Base-by-base conservation (phyloP, 2,888 invertebrate genomes). In the Dolichopus griseipennis region DNA sequence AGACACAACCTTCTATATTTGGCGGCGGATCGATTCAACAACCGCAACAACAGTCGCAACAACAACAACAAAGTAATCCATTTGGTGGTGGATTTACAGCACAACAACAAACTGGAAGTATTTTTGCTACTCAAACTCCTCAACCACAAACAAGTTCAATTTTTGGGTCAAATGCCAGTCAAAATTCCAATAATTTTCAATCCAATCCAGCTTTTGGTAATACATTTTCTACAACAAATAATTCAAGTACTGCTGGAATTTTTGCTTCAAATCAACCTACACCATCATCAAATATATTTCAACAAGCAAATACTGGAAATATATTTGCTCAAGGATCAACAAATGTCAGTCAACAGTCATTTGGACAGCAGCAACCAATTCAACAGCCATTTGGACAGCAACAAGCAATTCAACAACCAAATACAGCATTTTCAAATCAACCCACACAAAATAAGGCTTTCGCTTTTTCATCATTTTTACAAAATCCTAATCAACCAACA, bases 101-200 rank as follows among this genome's bases (percentile, higher is more conserved):
- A 1, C 65, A 20, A 10, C 65, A 73, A 65, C 65, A 73, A 65
- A 66, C 63, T 64, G 65, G 71, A 73, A 62, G 62, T 73, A 6
- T 77, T 75, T 74, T 72, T 65, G 68, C 8, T 18, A 34, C 15
- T 15, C 66, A 63, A 61, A 18, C 22, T 62, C 41, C 22, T 62
- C 41, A 21, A 22, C 65, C 43, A 12, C 66, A n/a, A 65, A 61
- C 62, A 0, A 73, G 68, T 70, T 73, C 76, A 1, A 68, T 77
- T 20, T 78, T 78, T 69, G 74, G 74, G 37, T 72, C 69, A 61
- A 67, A 74, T 12, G 72, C 74, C 21, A 73, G 73, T 6, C 68
- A 70, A 64, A 71, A 62, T 0, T 4, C 27, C 5, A 27, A 27
- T 5, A 74, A 66, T 69, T 67, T 68, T 67, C 75, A 74, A 18